Evolutionary conservation across 2,888 invertebrate genomes (phyloP).

Genomic region (Platycheirus albimanus): DNA sequence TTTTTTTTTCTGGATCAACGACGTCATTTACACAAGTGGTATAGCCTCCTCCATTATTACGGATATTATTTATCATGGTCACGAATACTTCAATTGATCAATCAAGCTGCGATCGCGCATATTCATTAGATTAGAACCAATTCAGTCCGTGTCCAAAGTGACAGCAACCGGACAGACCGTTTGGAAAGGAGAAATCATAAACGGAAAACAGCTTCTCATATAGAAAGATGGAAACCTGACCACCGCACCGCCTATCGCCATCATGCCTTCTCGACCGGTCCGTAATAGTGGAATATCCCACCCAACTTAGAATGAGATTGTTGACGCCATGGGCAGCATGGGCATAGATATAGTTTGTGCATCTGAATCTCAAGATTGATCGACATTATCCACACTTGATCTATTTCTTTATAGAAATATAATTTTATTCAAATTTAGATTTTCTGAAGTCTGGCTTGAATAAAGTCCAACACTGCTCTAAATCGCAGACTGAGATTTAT

Average conservation of each 20-base stretch:
- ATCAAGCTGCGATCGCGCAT: conserved; percentile 46
- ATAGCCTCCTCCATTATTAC: conserved; percentile 17
- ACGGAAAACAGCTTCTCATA: conserved; percentile 19
- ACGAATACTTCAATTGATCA: conserved; percentile 69
- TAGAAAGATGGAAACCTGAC: conserved; percentile 53
- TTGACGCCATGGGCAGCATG: conserved; percentile 42
- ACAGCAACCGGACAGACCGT: conserved; percentile 58
- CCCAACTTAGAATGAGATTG: conserved; percentile 60
- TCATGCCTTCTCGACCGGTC: not conserved
- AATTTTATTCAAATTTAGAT: conserved; percentile 22
- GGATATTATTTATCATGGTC: conserved; percentile 51
- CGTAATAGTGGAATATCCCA: conserved; percentile 46
- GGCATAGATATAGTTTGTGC: conserved; percentile 14
- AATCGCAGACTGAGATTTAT: not conserved
- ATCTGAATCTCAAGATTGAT: conserved; percentile 61
- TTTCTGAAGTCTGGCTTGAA: not conserved
- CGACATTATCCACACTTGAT: conserved; percentile 57
- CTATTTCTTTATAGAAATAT: conserved; percentile 28
- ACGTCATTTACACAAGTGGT: conserved; percentile 40
- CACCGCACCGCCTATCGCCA: conserved; percentile 12
- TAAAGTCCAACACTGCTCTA: not conserved
- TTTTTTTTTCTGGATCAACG: conserved; percentile 51
- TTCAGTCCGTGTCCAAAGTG: conserved; percentile 42
- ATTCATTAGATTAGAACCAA: conserved; percentile 45
- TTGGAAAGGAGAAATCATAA: conserved; percentile 70